phyloP scores from a whole-genome alignment of 2,797 vertebrate species.

The Avahi laniger region DNA sequence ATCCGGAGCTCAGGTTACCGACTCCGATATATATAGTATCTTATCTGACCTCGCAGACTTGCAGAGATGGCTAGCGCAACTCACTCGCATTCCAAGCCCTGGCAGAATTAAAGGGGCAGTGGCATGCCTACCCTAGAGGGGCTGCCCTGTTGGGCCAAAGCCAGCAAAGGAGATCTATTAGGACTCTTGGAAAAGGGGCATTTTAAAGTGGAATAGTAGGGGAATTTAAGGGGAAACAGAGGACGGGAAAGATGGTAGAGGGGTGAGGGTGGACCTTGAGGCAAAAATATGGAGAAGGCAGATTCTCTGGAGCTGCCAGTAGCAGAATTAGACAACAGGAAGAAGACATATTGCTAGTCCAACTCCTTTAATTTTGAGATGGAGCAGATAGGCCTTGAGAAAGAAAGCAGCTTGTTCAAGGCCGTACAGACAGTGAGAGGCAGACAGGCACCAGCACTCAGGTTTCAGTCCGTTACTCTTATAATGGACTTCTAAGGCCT shows the following conservation, averaged over 20 bases:
- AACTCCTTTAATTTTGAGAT: background rate
- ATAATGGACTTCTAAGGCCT: background rate
- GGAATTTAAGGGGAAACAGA: background rate
- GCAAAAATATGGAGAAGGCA: background rate
- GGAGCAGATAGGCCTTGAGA: background rate
- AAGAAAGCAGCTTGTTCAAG: background rate
- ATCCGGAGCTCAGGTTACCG: slow-evolving; percentile 95
- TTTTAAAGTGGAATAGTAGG: background rate
- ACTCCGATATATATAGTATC: slow-evolving; percentile 95
- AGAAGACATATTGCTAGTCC: background rate
- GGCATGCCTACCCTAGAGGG: background rate
- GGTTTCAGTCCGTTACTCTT: background rate
- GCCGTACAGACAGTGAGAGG: background rate
- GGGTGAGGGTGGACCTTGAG: background rate
- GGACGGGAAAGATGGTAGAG: background rate
- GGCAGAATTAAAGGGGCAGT: slow-evolving; percentile 85
- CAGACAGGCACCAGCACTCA: background rate
- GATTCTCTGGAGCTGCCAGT: background rate
- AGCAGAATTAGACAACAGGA: background rate
- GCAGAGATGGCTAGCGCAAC: slow-evolving; percentile 87
- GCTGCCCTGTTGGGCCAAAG: background rate
- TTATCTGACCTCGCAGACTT: slow-evolving; percentile 95
- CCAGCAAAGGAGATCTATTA: background rate
- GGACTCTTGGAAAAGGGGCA: background rate
- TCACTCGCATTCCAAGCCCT: slow-evolving; percentile 88